These are phyloP conservation scores for Periophthalmus modestus DNA, from an alignment of 2,113 vertebrate genomes.

Conservation along the genomic window DNA sequence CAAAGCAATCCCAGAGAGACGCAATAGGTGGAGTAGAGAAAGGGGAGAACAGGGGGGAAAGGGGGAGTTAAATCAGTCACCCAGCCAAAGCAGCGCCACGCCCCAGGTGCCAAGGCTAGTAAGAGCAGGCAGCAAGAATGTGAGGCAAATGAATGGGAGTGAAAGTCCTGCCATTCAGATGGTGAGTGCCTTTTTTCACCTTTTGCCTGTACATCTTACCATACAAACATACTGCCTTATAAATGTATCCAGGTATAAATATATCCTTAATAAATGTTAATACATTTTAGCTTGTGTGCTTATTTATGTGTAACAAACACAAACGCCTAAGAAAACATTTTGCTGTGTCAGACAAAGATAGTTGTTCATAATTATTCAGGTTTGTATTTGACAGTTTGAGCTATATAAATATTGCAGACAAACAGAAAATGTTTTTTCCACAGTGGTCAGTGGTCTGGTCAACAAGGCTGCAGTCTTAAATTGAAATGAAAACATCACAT, in stretches of 20 bases:
- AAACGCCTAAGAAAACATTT: not conserved
- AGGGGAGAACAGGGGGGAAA: slow-evolving; percentile 46
- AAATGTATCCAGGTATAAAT: slow-evolving; percentile 10
- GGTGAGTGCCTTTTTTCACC: slow-evolving; percentile 68
- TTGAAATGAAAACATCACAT: slow-evolving; percentile 54
- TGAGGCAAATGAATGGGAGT: slow-evolving; percentile 76
- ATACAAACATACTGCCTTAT: slow-evolving; percentile 40
- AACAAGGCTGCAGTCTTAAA: slow-evolving; percentile 32
- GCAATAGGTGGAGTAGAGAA: slow-evolving; percentile 48
- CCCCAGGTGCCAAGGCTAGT: slow-evolving; percentile 76
- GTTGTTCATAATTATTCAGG: not conserved
- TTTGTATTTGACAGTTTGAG: slow-evolving; percentile 11
- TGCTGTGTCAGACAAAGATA: not conserved
- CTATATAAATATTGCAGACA: slow-evolving; percentile 16
- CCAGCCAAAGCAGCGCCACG: slow-evolving; percentile 72
- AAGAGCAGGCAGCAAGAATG: slow-evolving; percentile 77
- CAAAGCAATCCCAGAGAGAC: slow-evolving; percentile 42
- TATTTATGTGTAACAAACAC: not conserved
- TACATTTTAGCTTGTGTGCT: not conserved
- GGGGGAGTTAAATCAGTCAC: slow-evolving; percentile 62
- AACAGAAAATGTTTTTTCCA: slow-evolving; percentile 40
- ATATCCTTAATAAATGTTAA: slow-evolving; percentile 1
- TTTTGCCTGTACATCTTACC: slow-evolving; percentile 50
- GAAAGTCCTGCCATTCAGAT: slow-evolving; percentile 75
- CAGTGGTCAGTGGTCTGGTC: slow-evolving; percentile 40